Percentiles rank a stretch among this genome's conserved stretches.
These are phyloP conservation scores for Hydrotaea diabolus DNA, from an alignment of 2,888 invertebrate genomes.

Conservation along the genomic window DNA sequence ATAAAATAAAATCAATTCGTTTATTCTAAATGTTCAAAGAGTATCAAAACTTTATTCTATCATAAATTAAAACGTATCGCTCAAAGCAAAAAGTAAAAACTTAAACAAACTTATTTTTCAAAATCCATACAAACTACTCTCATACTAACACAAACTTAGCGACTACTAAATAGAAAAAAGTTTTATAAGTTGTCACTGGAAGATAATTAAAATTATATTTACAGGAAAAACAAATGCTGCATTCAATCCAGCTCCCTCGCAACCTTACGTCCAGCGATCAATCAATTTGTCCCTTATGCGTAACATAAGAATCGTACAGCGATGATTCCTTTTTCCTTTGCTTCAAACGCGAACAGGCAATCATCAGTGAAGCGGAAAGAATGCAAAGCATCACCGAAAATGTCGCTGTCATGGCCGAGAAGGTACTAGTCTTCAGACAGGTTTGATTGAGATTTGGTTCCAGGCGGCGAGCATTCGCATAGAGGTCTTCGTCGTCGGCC, in stretches of 20 bases:
- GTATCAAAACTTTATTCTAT: constrained; percentile 52
- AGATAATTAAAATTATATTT: constrained; percentile 54
- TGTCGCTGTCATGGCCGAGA: constrained; percentile 86
- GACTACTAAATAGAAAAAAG: constrained; percentile 28
- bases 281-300: constrained; percentile 84
- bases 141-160: constrained; percentile 29
- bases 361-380: constrained; percentile 87
- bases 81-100: constrained; percentile 15
- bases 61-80: constrained; percentile 27
- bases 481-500: constrained; percentile 82
- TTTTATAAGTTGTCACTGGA: constrained; percentile 5
- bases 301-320: constrained; percentile 83
- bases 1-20: background rate
- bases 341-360: constrained; percentile 89
- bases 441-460: constrained; percentile 81
- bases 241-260: background rate
- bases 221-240: constrained; percentile 46
- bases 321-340: constrained; percentile 82
- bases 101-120: constrained; percentile 34
- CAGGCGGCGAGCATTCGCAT: constrained; percentile 69
- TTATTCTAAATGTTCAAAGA: background rate
- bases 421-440: constrained; percentile 84
- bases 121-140: constrained; percentile 7
- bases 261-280: constrained; percentile 72
- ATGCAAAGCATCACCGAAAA: constrained; percentile 87